These are phyloP conservation scores for Pachycephus smyrnensis DNA, from an alignment of 2,888 invertebrate genomes.

Conservation along the genomic window DNA sequence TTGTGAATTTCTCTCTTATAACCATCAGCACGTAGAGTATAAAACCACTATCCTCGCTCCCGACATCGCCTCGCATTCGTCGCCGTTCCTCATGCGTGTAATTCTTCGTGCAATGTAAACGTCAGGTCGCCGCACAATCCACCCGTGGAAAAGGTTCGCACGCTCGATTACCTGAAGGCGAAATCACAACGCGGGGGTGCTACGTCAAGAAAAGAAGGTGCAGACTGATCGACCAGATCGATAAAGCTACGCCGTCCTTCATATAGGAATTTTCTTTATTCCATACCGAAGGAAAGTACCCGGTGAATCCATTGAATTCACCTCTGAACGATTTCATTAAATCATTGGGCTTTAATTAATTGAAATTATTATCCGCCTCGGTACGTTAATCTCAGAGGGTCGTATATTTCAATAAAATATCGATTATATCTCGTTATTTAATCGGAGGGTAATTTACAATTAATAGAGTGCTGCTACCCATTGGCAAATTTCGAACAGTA, in stretches of 20 bases:
- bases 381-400: background rate
- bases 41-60: conserved; percentile 6
- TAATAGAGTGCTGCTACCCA: background rate
- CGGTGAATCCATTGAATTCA: background rate
- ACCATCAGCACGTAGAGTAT: background rate
- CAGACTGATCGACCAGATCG: background rate
- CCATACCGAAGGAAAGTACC: background rate
- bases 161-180: background rate
- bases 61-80: conserved; percentile 24
- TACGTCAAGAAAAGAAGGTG: background rate
- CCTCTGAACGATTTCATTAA: background rate
- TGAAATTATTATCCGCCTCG: background rate
- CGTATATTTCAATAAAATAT: background rate
- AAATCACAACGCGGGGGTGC: background rate
- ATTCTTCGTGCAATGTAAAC: conserved; percentile 17
- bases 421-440: background rate
- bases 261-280: background rate
- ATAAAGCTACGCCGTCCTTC: background rate
- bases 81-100: conserved; percentile 30
- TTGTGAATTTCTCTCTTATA: background rate
- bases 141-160: background rate
- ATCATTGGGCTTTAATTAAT: background rate
- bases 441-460: background rate
- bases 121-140: background rate
- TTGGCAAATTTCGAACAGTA: background rate